Evolutionary conservation across 2,797 vertebrate genomes (phyloP).

Genomic region (Picus viridis): DNA sequence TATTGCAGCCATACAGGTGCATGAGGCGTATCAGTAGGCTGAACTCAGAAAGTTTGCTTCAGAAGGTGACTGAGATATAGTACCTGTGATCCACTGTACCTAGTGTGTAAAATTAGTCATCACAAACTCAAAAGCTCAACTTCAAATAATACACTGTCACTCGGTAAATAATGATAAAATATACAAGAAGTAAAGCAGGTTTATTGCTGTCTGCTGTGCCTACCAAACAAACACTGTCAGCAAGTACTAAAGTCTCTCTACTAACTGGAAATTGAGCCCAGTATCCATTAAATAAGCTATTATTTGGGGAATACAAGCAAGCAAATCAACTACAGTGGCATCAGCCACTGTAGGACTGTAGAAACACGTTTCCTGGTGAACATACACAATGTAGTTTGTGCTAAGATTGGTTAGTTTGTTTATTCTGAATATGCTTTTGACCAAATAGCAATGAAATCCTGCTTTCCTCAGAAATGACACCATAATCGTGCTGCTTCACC

Average conservation of each 20-base stretch:
- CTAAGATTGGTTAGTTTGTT: not conserved
- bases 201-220: not conserved
- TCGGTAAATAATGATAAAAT: not conserved
- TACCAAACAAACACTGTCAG: not conserved
- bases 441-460: not conserved
- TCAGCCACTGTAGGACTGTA: not conserved
- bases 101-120: not conserved
- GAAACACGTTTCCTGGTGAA: not conserved
- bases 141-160: not conserved
- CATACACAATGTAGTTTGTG: not conserved
- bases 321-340: not conserved
- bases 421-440: not conserved
- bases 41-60: not conserved
- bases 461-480: not conserved
- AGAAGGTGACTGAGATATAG: not conserved
- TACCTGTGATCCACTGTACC: not conserved
- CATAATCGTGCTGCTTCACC: not conserved
- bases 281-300: not conserved
- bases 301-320: not conserved
- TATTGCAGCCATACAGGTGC: not conserved
- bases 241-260: not conserved
- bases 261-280: not conserved
- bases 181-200: not conserved
- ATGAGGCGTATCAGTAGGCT: not conserved
- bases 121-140: not conserved